Conservation (phyloP, 2,797 vertebrate genomes). For the Sebastes oblongus region DNA sequence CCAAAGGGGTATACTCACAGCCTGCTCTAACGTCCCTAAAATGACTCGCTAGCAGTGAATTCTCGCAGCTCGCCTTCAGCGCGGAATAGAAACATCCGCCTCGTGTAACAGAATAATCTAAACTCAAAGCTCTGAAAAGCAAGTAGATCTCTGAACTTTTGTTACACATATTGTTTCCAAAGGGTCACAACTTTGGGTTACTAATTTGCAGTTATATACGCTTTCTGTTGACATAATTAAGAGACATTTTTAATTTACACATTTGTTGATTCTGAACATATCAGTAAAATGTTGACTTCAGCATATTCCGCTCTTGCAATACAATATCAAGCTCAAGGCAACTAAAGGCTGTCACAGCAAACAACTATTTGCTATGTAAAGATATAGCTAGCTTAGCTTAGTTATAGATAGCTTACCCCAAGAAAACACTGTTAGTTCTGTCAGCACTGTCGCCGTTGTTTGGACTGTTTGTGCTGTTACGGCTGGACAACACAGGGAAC, state of each 20-base stretch:
- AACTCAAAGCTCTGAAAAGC: background rate
- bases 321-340: background rate
- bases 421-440: too few relatives aligned
- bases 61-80: background rate
- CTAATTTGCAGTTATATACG: accelerated
- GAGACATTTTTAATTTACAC: background rate
- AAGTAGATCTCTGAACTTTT: background rate
- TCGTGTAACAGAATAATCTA: background rate
- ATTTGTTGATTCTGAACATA: background rate
- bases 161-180: background rate
- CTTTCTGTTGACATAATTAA: background rate
- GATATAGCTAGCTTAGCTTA: background rate
- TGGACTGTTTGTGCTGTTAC: too few relatives aligned
- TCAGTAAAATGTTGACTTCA: background rate
- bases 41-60: conserved; percentile 1
- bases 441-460: too few relatives aligned
- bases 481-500: too few relatives aligned
- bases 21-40: background rate
- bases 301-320: background rate
- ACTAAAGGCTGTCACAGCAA: background rate
- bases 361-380: too few relatives aligned
- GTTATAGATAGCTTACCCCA: too few relatives aligned
- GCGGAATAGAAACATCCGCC: background rate
- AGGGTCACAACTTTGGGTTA: background rate
- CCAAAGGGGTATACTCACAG: background rate